Percentiles rank a stretch among this genome's conserved stretches.
Evolutionary conservation across 1,140 invertebrate species (phyloP).

Genomic region (Atta colombica): DNA sequence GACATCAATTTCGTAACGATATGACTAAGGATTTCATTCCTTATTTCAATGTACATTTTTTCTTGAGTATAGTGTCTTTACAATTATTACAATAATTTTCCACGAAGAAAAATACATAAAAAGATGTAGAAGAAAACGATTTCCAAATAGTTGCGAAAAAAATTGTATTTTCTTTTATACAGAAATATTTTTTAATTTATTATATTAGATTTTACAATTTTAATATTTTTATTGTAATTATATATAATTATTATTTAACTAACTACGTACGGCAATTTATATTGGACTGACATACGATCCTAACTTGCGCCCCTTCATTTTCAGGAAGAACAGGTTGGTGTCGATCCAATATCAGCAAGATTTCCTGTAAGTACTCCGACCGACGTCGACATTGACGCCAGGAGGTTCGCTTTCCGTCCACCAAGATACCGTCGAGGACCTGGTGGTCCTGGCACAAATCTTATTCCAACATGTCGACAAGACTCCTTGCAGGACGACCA

Average conservation of each 20-base stretch:
- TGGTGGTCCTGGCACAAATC: constrained; percentile 79
- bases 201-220: constrained; percentile 2
- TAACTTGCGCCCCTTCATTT: background rate
- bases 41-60: too few species aligned
- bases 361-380: constrained; percentile 85
- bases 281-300: background rate
- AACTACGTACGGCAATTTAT: background rate
- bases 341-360: constrained; percentile 88
- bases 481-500: constrained; percentile 84
- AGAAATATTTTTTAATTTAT: background rate
- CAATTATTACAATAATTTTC: too few species aligned
- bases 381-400: constrained; percentile 86
- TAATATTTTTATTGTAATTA: constrained; percentile 35
- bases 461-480: constrained; percentile 82
- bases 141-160: too few species aligned
- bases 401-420: constrained; percentile 87
- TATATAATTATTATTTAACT: constrained; percentile 4
- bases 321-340: constrained; percentile 91
- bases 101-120: too few species aligned
- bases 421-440: constrained; percentile 85
- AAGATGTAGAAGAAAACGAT: too few species aligned
- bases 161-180: background rate
- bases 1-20: too few species aligned
- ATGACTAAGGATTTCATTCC: too few species aligned
- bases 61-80: too few species aligned